phyloP scores from a whole-genome alignment of 2,888 invertebrate species.

The Erebia ligea region DNA sequence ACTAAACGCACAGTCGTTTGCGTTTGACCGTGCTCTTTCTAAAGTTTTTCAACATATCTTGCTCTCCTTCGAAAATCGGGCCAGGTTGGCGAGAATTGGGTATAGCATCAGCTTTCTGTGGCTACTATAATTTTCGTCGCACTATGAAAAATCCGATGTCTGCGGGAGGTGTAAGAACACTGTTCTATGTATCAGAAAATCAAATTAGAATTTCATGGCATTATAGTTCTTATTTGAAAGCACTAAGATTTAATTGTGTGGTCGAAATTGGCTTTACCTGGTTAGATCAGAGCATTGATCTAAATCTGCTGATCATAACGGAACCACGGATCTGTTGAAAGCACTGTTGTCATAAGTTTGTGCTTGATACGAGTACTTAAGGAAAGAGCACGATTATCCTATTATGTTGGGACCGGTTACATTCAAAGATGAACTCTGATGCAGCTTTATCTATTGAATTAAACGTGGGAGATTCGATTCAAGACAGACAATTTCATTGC shows the following conservation, averaged over 20 bases:
- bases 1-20: too few relatives aligned
- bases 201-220: slow-evolving; percentile 17
- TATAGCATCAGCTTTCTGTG: too few relatives aligned
- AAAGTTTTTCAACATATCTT: too few relatives aligned
- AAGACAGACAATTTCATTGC: too few relatives aligned
- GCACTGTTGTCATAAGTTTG: slow-evolving; percentile 43
- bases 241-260: slow-evolving; percentile 19
- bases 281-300: slow-evolving; percentile 61
- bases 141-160: too few relatives aligned
- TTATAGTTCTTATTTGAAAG: slow-evolving; percentile 24
- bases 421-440: slow-evolving; percentile 41
- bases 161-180: neutral
- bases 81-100: too few relatives aligned
- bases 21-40: too few relatives aligned
- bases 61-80: too few relatives aligned
- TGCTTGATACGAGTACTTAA: slow-evolving; percentile 28
- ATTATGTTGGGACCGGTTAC: slow-evolving; percentile 48
- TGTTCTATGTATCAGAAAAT: neutral
- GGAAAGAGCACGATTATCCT: slow-evolving; percentile 48
- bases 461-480: too few relatives aligned
- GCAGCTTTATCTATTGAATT: too few relatives aligned
- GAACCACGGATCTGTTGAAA: slow-evolving; percentile 49
- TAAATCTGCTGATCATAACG: slow-evolving; percentile 66
- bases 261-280: slow-evolving; percentile 43
- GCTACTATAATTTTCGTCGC: neutral